phyloP scores from a whole-genome alignment of 1,140 invertebrate genomes.

The Ceratoteleas bidentatus region DNA sequence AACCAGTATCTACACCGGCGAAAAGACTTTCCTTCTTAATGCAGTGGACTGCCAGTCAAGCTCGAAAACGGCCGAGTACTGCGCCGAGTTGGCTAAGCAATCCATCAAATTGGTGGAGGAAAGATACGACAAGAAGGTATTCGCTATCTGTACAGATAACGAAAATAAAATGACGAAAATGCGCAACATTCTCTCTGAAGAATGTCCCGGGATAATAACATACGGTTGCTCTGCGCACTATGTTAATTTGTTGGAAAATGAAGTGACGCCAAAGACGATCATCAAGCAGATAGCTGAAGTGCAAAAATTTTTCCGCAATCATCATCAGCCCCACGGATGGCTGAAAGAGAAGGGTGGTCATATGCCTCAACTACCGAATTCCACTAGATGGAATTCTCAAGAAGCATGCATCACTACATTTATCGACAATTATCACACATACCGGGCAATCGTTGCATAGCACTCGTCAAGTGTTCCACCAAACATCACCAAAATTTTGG shows the following conservation, averaged over 20 bases:
- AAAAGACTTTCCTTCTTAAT: slow-evolving; percentile 13
- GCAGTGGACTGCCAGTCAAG: slow-evolving; percentile 13
- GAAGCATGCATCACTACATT: slow-evolving; percentile 21
- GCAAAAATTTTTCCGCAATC: slow-evolving; percentile 28
- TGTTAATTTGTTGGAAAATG: too few species aligned
- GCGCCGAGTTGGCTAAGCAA: slow-evolving; percentile 10
- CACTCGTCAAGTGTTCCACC: slow-evolving; percentile 4
- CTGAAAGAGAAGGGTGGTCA: slow-evolving; percentile 18
- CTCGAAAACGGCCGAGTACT: slow-evolving; percentile 11
- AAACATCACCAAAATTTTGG: slow-evolving; percentile 24
- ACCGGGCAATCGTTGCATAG: slow-evolving; percentile 1
- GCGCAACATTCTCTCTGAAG: too few species aligned
- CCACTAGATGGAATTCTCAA: slow-evolving; percentile 18
- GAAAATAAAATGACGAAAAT: too few species aligned
- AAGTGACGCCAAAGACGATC: too few species aligned
- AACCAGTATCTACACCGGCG: slow-evolving; percentile 13
- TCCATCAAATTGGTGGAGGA: not conserved
- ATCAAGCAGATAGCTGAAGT: too few species aligned
- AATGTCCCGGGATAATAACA: too few species aligned
- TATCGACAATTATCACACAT: slow-evolving; percentile 10
- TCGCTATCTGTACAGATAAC: too few species aligned
- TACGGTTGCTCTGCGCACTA: too few species aligned
- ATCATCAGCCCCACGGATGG: slow-evolving; percentile 40
- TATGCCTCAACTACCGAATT: slow-evolving; percentile 26
- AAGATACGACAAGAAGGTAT: slow-evolving; percentile 3